A percentile compares a stretch with the other conserved stretches of the same genome.
Conservation (phyloP, 1,140 invertebrate genomes). For the Parapsyche elsis region DNA sequence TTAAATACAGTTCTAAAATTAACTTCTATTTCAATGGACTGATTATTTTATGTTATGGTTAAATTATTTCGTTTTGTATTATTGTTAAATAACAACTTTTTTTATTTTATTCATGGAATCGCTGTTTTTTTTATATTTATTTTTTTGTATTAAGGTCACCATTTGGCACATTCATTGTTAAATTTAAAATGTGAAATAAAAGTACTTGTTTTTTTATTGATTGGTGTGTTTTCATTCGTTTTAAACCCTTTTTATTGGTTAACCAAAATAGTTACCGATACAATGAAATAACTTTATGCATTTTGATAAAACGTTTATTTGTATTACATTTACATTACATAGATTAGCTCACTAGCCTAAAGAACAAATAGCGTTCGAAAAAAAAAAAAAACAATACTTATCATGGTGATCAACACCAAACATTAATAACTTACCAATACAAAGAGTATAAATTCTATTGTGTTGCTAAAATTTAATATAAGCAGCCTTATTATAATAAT, state of each 20-base stretch:
- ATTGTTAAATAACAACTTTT: no score
- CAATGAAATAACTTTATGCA: no score
- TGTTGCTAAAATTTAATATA: background rate
- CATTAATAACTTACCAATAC: background rate
- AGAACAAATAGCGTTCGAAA: background rate
- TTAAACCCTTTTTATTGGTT: no score
- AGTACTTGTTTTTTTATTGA: background rate
- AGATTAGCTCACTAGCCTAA: background rate
- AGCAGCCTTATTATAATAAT: background rate
- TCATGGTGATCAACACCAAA: conserved; percentile 18
- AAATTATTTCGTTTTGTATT: no score
- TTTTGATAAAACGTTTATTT: no score
- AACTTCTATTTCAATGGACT: no score
- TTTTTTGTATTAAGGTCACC: background rate
- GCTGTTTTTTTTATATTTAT: background rate
- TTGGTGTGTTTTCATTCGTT: background rate
- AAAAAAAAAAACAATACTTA: background rate
- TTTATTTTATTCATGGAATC: no score
- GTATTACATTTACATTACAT: no score
- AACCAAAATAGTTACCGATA: no score
- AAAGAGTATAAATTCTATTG: background rate
- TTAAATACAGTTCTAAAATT: no score
- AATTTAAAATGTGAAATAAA: conserved; percentile 5
- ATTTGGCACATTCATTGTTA: conserved; percentile 4
- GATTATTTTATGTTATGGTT: no score